Evolutionary conservation across 1,140 invertebrate genomes (phyloP), one percentile per base, ranked within the genome.

Genomic region (Drosophila erecta): DNA sequence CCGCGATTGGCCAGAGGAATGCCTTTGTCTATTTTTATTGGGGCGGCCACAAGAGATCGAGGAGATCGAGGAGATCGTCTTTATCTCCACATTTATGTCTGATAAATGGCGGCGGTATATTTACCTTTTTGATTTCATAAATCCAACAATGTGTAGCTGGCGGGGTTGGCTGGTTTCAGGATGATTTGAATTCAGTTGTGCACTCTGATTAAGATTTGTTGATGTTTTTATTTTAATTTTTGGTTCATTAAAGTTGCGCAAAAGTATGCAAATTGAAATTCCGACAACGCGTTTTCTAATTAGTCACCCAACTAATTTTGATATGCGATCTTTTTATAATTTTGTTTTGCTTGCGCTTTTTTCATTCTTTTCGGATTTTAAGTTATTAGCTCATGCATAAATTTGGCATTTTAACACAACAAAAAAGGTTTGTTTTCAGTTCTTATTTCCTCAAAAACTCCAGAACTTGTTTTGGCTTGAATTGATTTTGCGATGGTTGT

Each of bases 121-220:
- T 89, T 86, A 86, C 83, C 83, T 86, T 86, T 85, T 89, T 72
- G 83, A 89, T 86, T 86, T 87, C 72, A 86, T 86, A 89, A 86
- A 86, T 87, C 83, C 83, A 81, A 87, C 65, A 72, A 60, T 75
- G n/a, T 70, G 33, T 54, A 49, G 71, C 43, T 37, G 40, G 40
- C 5, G 17, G 41, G 74, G 10, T 61, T 72, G 51, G 30, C 10
- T 4, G 17, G 17, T 14, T 41, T 49, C 43, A 30, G 50, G 56
- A 50, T 30, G n/a, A 20, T 67, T 72, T 58, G n/a, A 30, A 20
- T 79, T 59, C 47, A 62, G 6, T 38, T 56, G 35, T 50, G 65
- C 66, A 72, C 65, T 66, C 61, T 73, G 49, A 72, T 74, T 59
- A 65, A 72, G 73, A 81, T 84, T 83, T 66, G 80, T 60, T 51